phyloP scores from a whole-genome alignment of 2,888 invertebrate species.

The Cosmopolites sordidus region DNA sequence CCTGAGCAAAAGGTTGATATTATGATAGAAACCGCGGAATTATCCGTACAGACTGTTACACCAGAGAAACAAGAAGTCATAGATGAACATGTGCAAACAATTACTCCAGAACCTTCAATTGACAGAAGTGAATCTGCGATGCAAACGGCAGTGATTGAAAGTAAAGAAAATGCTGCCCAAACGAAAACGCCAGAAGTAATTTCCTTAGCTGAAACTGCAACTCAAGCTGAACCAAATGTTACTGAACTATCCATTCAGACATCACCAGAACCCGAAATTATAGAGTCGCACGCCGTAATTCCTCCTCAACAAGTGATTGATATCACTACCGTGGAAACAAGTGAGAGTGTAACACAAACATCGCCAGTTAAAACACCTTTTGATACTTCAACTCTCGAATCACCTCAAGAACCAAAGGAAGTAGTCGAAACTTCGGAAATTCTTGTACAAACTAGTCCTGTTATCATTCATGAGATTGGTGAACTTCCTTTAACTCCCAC shows the following conservation, averaged over 20 bases:
- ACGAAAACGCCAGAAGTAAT: constrained; percentile 47
- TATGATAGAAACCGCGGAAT: constrained; percentile 42
- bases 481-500: constrained; percentile 31
- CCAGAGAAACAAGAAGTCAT: constrained; percentile 39
- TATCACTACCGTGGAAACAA: constrained; percentile 8
- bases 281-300: not conserved
- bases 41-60: constrained; percentile 47
- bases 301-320: constrained; percentile 27
- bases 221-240: constrained; percentile 36
- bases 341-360: constrained; percentile 26
- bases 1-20: constrained; percentile 32
- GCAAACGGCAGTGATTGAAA: constrained; percentile 40
- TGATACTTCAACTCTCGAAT: too few species aligned
- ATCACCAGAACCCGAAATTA: constrained; percentile 46
- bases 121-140: constrained; percentile 42
- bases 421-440: constrained; percentile 42
- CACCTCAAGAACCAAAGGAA: constrained; percentile 15
- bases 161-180: constrained; percentile 43
- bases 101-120: constrained; percentile 37
- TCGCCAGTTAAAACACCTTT: constrained; percentile 25
- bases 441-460: constrained; percentile 58
- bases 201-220: constrained; percentile 35
- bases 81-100: constrained; percentile 43
- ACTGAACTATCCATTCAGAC: constrained; percentile 52
- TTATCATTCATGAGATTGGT: constrained; percentile 46